Evolutionary conservation across 2,113 vertebrate genomes (phyloP).

Genomic region (Brienomyrus brachyistius): DNA sequence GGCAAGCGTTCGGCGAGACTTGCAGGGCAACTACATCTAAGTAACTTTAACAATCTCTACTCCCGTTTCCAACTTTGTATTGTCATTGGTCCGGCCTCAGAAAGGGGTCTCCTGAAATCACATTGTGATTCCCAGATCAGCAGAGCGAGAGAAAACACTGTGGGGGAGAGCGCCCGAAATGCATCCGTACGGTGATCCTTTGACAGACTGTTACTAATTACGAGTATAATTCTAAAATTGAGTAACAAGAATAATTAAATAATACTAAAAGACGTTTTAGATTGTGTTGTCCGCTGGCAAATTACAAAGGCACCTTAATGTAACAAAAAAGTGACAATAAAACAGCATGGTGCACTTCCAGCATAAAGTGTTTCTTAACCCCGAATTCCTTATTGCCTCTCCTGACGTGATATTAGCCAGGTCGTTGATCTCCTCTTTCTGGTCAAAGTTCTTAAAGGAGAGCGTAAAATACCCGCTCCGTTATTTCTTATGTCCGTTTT

Average conservation of each 20-base stretch:
- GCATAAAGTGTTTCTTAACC: neutral
- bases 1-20: neutral
- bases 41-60: neutral
- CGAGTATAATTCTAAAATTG: neutral
- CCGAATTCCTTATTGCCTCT: neutral
- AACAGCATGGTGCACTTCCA: neutral
- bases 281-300: neutral
- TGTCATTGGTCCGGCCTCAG: constrained; percentile 8
- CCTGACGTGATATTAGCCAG: neutral
- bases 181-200: neutral
- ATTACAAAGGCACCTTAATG: neutral
- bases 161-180: neutral
- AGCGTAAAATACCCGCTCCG: neutral
- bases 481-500: neutral
- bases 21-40: neutral
- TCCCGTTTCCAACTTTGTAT: neutral
- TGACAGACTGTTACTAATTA: neutral
- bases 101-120: neutral
- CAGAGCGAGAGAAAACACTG: neutral
- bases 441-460: neutral
- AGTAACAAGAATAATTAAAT: neutral
- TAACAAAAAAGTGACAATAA: neutral
- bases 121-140: constrained; percentile 7
- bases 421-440: neutral
- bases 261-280: neutral